Evolutionary conservation across 1,140 invertebrate genomes (phyloP).

Genomic region (Polypedilum vanderplanki): DNA sequence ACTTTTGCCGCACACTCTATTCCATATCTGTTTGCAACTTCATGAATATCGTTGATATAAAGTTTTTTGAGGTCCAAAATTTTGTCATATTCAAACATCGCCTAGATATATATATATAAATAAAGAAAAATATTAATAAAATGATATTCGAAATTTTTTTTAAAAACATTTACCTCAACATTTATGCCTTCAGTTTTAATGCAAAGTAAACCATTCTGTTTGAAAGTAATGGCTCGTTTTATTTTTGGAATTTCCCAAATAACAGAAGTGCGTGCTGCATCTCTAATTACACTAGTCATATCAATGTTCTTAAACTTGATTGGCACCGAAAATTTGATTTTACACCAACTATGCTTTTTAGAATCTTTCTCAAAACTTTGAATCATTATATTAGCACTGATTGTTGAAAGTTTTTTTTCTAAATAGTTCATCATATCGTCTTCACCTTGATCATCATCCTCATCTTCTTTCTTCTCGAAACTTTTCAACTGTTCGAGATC

Average conservation of each 20-base stretch:
- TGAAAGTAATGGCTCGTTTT: conserved; percentile 70
- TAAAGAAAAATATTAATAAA: conserved; percentile 9
- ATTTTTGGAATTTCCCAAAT: conserved; percentile 76
- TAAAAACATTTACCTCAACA: conserved; percentile 64
- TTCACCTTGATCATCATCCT: conserved; percentile 41
- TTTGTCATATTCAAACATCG: conserved; percentile 76
- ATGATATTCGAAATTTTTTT: no score
- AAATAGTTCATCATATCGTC: conserved; percentile 37
- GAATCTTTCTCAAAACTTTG: conserved; percentile 66
- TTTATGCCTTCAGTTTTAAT: conserved; percentile 95
- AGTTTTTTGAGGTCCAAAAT: conserved; percentile 78
- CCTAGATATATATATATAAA: no score
- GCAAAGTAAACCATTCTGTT: conserved; percentile 54
- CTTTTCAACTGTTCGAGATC: not conserved
- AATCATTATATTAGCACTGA: conserved; percentile 46
- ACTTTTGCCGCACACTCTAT: conserved; percentile 91
- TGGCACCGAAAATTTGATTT: conserved; percentile 54
- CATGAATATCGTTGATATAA: conserved; percentile 93
- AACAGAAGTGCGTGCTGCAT: conserved; percentile 64
- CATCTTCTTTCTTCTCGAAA: conserved; percentile 37
- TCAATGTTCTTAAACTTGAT: conserved; percentile 62
- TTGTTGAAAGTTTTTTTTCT: not conserved
- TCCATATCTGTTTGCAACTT: conserved; percentile 82
- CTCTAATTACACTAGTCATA: conserved; percentile 68
- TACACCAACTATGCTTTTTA: conserved; percentile 51